Percentiles rank a stretch among this genome's conserved stretches.
These are phyloP conservation scores for Nymphalis polychloros DNA, from an alignment of 2,888 invertebrate genomes.

Conservation along the genomic window DNA sequence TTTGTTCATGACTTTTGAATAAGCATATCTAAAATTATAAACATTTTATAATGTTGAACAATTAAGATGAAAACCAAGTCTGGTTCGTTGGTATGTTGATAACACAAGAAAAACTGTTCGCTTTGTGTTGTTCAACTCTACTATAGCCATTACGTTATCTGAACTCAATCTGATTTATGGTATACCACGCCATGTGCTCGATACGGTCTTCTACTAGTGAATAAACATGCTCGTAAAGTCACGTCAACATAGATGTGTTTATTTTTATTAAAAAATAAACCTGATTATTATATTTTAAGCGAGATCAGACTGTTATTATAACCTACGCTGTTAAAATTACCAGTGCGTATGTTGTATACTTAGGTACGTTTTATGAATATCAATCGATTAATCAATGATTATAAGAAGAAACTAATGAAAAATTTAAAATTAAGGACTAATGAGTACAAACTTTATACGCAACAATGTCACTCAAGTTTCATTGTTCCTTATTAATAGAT, in stretches of 20 bases:
- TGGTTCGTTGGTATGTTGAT: conserved; percentile 16
- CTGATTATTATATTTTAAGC: background rate
- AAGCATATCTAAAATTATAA: background rate
- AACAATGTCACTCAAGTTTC: no score
- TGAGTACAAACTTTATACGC: no score
- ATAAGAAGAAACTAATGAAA: no score
- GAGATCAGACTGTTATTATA: background rate
- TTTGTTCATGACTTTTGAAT: no score
- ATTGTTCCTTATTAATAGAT: no score
- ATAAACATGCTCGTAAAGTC: conserved; percentile 33
- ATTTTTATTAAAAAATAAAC: conserved; percentile 3
- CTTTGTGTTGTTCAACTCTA: conserved; percentile 19
- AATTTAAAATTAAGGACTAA: no score
- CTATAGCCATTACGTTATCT: conserved; percentile 41
- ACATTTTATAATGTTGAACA: background rate
- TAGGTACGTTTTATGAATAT: no score
- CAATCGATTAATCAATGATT: no score
- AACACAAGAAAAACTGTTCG: conserved; percentile 17
- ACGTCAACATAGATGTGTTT: conserved; percentile 12
- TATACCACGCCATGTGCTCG: conserved; percentile 39
- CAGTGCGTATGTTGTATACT: no score
- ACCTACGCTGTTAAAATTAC: background rate
- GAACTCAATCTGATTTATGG: conserved; percentile 47
- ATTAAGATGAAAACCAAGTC: conserved; percentile 1
- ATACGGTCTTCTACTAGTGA: conserved; percentile 30